Conservation (phyloP, 2,797 vertebrate species). For the Phataginus tricuspis region DNA sequence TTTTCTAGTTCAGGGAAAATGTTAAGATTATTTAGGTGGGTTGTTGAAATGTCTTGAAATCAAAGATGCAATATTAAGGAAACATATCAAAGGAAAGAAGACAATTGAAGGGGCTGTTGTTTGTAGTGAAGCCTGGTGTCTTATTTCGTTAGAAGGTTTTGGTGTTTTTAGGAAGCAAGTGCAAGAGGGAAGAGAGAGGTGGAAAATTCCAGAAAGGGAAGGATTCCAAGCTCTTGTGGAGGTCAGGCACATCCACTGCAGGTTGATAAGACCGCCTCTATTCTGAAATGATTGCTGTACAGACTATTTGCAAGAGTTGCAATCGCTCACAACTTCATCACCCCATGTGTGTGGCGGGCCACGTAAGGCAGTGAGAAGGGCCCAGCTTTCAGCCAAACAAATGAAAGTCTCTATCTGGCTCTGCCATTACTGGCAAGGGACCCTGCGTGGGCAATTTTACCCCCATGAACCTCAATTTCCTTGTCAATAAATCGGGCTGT, state of each 20-base stretch:
- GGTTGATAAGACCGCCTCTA: background rate
- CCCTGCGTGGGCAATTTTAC: background rate
- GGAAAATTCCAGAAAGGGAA: constrained; percentile 48
- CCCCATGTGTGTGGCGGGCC: fast-evolving
- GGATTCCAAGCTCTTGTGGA: background rate
- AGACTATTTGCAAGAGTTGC: background rate
- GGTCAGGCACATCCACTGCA: background rate
- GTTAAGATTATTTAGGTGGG: constrained; percentile 40
- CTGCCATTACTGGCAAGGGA: background rate
- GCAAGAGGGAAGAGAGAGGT: background rate
- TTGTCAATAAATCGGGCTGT: background rate
- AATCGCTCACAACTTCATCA: fast-evolving
- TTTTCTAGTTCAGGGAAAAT: constrained; percentile 59
- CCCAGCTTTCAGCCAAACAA: background rate
- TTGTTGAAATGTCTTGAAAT: constrained; percentile 58
- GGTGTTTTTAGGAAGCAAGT: background rate
- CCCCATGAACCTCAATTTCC: background rate
- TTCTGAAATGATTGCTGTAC: background rate
- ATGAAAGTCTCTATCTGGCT: background rate
- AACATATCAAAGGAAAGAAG: constrained; percentile 35
- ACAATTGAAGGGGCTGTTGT: background rate
- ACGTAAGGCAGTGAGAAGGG: fast-evolving
- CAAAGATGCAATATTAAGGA: constrained; percentile 53
- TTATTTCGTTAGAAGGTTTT: background rate
- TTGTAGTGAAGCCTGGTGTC: background rate